Evolutionary conservation across 1,140 invertebrate genomes (phyloP).

Genomic region (Colletes gigas): DNA sequence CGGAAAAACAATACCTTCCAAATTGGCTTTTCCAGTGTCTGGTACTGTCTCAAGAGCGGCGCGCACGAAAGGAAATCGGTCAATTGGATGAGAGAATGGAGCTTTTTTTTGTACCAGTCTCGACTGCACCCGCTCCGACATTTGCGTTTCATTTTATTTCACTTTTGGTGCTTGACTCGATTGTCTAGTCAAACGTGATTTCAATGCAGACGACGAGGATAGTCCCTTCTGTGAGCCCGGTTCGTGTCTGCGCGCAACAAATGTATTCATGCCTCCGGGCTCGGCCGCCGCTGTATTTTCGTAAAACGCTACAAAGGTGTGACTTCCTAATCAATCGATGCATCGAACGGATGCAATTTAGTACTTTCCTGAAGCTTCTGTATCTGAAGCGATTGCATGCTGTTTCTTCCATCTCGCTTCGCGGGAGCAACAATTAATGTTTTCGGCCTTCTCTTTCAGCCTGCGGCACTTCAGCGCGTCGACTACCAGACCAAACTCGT

Average conservation of each 20-base stretch:
- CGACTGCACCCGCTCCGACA: background rate
- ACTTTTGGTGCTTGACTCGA: background rate
- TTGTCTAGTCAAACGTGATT: constrained; percentile 2
- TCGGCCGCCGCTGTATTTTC: background rate
- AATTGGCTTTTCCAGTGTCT: constrained; percentile 15
- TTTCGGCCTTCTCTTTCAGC: constrained; percentile 27
- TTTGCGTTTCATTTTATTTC: background rate
- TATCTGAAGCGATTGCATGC: background rate
- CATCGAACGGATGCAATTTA: constrained; percentile 26
- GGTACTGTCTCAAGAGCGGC: background rate
- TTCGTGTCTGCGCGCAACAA: background rate
- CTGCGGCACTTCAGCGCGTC: background rate
- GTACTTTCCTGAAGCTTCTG: constrained; percentile 22
- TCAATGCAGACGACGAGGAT: background rate
- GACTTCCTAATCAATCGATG: constrained; percentile 52
- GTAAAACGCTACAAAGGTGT: background rate
- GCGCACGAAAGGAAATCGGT: constrained; percentile 1
- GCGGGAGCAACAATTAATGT: constrained; percentile 38
- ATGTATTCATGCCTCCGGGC: background rate
- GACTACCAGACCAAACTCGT: too few species aligned
- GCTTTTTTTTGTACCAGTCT: background rate
- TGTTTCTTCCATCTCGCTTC: constrained; percentile 27
- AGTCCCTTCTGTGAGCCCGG: background rate
- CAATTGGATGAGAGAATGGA: background rate
- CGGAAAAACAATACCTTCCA: background rate